Base-by-base conservation (phyloP, 2,888 invertebrate species). In the Ischnura elegans region DNA sequence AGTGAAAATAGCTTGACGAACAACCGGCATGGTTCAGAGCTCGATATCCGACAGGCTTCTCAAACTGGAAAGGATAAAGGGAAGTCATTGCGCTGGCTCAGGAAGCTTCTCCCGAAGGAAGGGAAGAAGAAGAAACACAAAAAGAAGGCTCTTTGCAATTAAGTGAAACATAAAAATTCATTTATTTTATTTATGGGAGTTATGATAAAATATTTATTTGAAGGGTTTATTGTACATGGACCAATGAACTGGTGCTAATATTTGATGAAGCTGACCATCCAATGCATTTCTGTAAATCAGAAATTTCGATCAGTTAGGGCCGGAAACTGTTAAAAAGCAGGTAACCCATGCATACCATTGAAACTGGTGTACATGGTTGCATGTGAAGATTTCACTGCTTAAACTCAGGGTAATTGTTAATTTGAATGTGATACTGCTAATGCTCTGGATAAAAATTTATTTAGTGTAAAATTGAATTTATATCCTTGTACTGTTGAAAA, bases 361-460 rank as follows among this genome's bases (percentile, higher is more conserved):
- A 0, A 25, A n/a, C 86, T 10, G 46, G 47, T 87, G 51, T 55
- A 29, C 42, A 42, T 21, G 51, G 51, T 51, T 51, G 51, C 21
- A n/a, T n/a, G 16, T 43, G n/a, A 55, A 43, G 61, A 36, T 87
- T 90, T 66, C 45, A 51, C 42, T 87, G 25, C 6, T 51, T 8
- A 43, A 90, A 90, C 90, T 90, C 90, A 90, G 90, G 90, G 61
- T 61, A 21, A 43, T 43, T 43, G 21, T 90, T 1, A 61, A 87
- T 10, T 2, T 42, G 46, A 87, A 36, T 61, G 90, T 90, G 90
- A 66, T 90, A 55, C 25, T 66, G 42, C n/a, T 45, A 43, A 90
- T 43, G 45, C 42, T 87, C 42, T 55, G 16, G 10, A 43, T 13
- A 47, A 55, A n/a, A 61, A 90, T 43, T 51, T 13, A 42, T 43